Conservation (phyloP, 2,797 vertebrate species). For the Neosalanx taihuensis region DNA sequence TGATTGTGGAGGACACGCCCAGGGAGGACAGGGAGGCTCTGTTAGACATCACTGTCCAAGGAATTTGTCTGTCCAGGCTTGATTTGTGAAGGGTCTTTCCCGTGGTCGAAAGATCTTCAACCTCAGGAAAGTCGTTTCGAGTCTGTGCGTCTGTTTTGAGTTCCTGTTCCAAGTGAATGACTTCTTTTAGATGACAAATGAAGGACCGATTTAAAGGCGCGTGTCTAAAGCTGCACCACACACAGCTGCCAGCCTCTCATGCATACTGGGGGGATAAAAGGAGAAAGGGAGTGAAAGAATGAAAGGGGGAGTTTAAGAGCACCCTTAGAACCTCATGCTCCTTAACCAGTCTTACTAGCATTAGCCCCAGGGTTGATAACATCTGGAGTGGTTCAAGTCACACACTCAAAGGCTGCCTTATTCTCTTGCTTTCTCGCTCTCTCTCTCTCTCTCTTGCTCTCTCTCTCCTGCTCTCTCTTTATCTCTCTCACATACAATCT, state of each 20-base stretch:
- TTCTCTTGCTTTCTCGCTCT: constrained; percentile 4
- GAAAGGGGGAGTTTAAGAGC: background rate
- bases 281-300: constrained; percentile 20
- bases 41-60: background rate
- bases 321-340: constrained; percentile 33
- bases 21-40: background rate
- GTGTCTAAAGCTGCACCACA: constrained; percentile 9
- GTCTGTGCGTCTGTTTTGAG: background rate
- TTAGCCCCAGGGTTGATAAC: constrained; percentile 37
- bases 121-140: background rate
- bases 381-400: constrained; percentile 43
- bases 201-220: background rate
- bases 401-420: constrained; percentile 1
- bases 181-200: background rate
- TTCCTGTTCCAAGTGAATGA: too few relatives aligned
- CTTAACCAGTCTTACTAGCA: constrained; percentile 35
- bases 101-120: background rate
- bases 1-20: background rate
- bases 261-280: constrained; percentile 38
- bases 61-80: background rate
- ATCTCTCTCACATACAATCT: background rate
- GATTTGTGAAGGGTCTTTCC: background rate
- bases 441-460: constrained; percentile 8
- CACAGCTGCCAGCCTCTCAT: constrained; percentile 22
- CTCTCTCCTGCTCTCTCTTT: background rate